These are phyloP conservation scores for Nyctibius grandis DNA, from an alignment of 2,797 vertebrate genomes.

Conservation along the genomic window DNA sequence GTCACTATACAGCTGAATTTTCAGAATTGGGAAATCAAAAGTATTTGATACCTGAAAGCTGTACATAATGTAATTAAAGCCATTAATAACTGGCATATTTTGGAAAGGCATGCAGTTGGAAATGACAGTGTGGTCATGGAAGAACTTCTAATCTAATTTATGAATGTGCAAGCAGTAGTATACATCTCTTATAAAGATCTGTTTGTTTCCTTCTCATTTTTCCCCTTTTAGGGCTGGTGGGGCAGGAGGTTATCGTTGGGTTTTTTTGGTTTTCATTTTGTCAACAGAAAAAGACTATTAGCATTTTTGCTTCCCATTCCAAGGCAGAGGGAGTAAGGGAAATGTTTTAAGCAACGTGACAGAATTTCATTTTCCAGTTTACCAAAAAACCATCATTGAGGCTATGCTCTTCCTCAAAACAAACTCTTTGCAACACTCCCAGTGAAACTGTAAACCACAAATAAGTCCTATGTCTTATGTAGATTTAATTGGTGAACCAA, in stretches of 20 bases:
- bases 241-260: background rate
- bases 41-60: background rate
- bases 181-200: background rate
- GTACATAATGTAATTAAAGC: background rate
- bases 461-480: background rate
- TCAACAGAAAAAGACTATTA: background rate
- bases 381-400: background rate
- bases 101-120: background rate
- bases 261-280: background rate
- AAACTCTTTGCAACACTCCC: background rate
- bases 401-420: background rate
- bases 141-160: background rate
- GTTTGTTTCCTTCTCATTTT: background rate
- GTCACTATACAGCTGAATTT: background rate
- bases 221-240: background rate
- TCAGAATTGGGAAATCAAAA: background rate
- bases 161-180: background rate
- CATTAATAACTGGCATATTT: background rate
- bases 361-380: background rate
- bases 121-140: background rate
- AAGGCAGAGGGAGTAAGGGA: background rate
- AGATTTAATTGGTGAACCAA: background rate
- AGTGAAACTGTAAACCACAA: background rate
- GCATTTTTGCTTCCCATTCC: background rate
- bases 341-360: background rate